Evolutionary conservation across 2,888 invertebrate genomes (phyloP), one percentile per base, ranked within the genome.

Genomic region (Drosophila nigritarsus): DNA sequence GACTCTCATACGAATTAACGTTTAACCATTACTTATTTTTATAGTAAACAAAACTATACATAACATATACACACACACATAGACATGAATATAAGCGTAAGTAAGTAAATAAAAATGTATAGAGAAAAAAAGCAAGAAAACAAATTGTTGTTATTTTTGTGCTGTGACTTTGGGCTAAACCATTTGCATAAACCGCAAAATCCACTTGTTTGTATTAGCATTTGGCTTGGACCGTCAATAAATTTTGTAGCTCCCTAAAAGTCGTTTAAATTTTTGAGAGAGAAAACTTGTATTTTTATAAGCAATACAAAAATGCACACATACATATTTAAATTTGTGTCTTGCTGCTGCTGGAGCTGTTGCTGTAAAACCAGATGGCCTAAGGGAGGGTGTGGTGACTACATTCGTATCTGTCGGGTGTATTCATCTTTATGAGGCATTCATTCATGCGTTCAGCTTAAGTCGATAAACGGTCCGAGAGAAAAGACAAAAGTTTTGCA

Each of bases 341-440:
- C 34, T 32, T 73, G 45, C 40, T 24, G 24, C 8, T 71, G 63
- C 45, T 74, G 61, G 27, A 65, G 38, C 45, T 27, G 27, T 8
- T 71, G 63, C 45, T 74, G 61, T 61, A 45, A 74, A 66, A 64
- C 48, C 75, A 63, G 75, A 60, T 64, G 56, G 56, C 29, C 49
- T 18, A 18, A 6, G 27, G 13, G 24, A 36, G 53, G n/a, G 34
- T n/a, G 36, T 5, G 29, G 55, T 58, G 65, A 54, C 64, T 42
- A 48, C 48, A 64, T 11, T 62, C 51, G 62, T 78, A 71, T 74
- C 70, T 78, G 65, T 49, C 45, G 65, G 62, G 50, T 74, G 82
- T 85, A 87, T 87, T 89, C 87, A 85, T 86, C 85, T 89, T 87
- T 89, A 87, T 89, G 89, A 78, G 80, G 71, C 83, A 85, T 87